Evolutionary conservation across 2,888 invertebrate species (phyloP), one percentile per base, ranked within the genome.

Genomic region (Apomyelois bistriatella): DNA sequence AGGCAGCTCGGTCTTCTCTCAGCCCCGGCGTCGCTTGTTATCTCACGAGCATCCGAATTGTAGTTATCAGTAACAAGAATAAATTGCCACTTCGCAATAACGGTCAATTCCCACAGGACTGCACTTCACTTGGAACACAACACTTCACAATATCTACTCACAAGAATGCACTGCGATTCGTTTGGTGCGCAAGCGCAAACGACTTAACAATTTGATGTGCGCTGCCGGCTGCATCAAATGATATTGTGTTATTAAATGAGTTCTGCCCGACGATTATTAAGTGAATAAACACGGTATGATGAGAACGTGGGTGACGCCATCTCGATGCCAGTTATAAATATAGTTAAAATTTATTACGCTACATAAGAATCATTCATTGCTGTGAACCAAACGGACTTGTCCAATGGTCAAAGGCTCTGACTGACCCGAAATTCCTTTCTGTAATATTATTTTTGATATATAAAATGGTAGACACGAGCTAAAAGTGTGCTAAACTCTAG

Each of bases 331-430:
- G 65, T 68, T 64, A 73, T 72, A 69, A 66, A 68, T 70, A 64
- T 63, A 68, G 65, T 73, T 69, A 69, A 72, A 69, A 72, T 68
- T 54, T 54, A 58, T 73, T 71, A 65, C 75, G 72, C 76, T 75
- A 77, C 65, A 54, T 61, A 56, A n/a, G n/a, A n/a, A 61, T 57
- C 58, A 57, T 55, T 32, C 46, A 46, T 57, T 60, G n/a, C 10
- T 17, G 32, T 40, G 47, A 54, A 41, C 47, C 13, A 13, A 42
- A 50, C 12, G 30, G 17, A 36, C 37, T 15, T 50, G 38, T 9
- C 16, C 22, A 15, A 3, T 28, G 28, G 28, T 42, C 8, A n/a
- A n/a, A n/a, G n/a, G n/a, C n/a, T n/a, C 12, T 9, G 17, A 9
- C 37, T 22, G 52, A 51, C 52, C 43, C 13, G 37, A 10, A 36